Conservation (phyloP, 2,113 vertebrate genomes). For the Platycercus adscitus region DNA sequence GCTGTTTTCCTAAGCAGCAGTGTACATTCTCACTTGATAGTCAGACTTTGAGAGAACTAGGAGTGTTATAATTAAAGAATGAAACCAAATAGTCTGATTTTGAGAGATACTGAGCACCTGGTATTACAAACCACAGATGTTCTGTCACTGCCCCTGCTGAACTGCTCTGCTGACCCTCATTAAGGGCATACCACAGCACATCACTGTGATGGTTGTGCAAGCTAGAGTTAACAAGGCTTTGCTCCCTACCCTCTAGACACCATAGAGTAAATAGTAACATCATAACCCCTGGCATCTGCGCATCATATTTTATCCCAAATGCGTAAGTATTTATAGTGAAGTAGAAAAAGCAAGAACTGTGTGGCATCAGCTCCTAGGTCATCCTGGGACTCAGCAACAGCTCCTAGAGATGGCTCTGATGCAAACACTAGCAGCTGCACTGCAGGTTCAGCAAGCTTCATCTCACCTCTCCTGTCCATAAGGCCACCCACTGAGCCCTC, state of each 20-base stretch:
- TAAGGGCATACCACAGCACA: neutral
- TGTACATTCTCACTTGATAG: slow-evolving; percentile 34
- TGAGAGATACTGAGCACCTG: slow-evolving; percentile 5
- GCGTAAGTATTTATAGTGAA: neutral
- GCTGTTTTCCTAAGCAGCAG: slow-evolving; percentile 17
- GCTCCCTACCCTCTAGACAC: neutral
- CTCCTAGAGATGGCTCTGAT: neutral
- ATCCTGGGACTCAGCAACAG: neutral
- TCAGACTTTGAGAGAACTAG: neutral
- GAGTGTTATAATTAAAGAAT: slow-evolving; percentile 6
- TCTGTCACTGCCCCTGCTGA: neutral
- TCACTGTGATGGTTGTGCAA: neutral
- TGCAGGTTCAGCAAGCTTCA: neutral
- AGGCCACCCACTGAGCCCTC: neutral
- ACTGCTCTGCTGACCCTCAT: neutral
- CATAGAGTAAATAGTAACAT: neutral
- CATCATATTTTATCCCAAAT: neutral
- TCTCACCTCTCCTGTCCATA: neutral
- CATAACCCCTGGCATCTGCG: neutral
- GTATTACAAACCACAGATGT: neutral
- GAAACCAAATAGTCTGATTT: neutral
- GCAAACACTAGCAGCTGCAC: neutral
- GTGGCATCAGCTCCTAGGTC: neutral
- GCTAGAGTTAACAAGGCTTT: neutral
- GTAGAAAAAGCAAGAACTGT: neutral